These are phyloP conservation scores for Lagria hirta DNA, from an alignment of 2,888 invertebrate genomes.

Conservation along the genomic window DNA sequence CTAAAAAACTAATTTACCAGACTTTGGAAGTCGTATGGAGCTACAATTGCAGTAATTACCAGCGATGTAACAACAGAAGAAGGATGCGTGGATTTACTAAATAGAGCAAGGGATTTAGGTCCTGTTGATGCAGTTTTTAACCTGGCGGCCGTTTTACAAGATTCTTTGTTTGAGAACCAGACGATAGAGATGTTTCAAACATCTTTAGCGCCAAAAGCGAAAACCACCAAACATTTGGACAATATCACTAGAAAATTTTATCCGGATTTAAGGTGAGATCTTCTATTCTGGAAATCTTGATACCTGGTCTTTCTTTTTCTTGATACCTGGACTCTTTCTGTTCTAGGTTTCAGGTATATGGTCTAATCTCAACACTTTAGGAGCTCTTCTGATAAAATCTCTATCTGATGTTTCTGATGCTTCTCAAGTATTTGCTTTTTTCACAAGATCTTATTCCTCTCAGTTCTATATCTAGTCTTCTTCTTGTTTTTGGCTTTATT, in stretches of 20 bases:
- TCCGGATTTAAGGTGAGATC: conserved; percentile 54
- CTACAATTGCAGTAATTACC: conserved; percentile 66
- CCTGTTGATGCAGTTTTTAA: conserved; percentile 85
- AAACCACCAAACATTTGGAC: conserved; percentile 78
- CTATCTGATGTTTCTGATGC: too few relatives aligned
- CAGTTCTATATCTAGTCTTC: too few relatives aligned
- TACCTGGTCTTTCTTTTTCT: too few relatives aligned
- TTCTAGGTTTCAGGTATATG: too few relatives aligned
- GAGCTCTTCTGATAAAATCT: too few relatives aligned
- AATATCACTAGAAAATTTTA: conserved; percentile 62
- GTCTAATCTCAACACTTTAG: too few relatives aligned
- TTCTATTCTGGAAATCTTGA: too few relatives aligned
- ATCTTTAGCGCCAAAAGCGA: conserved; percentile 74
- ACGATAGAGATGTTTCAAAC: conserved; percentile 66
- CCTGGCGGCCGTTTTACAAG: conserved; percentile 76
- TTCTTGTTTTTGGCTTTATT: too few relatives aligned
- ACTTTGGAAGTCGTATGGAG: conserved; percentile 70
- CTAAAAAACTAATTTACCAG: too few relatives aligned
- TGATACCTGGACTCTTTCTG: too few relatives aligned
- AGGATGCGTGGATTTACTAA: conserved; percentile 69
- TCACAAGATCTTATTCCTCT: too few relatives aligned
- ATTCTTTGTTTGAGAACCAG: conserved; percentile 76
- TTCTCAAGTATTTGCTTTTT: too few relatives aligned
- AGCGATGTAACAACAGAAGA: conserved; percentile 68
- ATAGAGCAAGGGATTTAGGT: conserved; percentile 63